Percentiles rank a stretch among this genome's conserved stretches.
These are phyloP conservation scores for Climacteris rufus DNA, from an alignment of 2,113 vertebrate genomes.

Conservation along the genomic window DNA sequence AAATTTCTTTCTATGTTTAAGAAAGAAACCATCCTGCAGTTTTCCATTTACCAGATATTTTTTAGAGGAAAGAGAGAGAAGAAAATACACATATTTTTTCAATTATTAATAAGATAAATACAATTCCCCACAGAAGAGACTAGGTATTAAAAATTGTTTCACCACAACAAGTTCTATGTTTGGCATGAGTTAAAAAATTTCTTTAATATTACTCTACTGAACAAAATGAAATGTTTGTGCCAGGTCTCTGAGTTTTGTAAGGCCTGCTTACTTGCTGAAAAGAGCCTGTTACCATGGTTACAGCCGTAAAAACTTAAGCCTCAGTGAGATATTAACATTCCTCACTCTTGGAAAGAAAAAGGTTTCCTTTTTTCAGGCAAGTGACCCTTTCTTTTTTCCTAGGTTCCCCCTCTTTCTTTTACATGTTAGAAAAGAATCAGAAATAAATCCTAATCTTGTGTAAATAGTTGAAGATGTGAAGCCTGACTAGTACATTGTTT, in stretches of 20 bases:
- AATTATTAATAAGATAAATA: neutral
- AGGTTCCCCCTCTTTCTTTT: slow-evolving; percentile 44
- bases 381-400: slow-evolving; percentile 52
- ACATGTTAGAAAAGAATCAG: slow-evolving; percentile 54
- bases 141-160: slow-evolving; percentile 29
- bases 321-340: slow-evolving; percentile 87
- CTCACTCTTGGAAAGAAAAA: slow-evolving; percentile 71
- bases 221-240: slow-evolving; percentile 71
- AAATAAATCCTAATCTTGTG: slow-evolving; percentile 67
- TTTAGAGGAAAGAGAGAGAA: neutral
- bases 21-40: neutral
- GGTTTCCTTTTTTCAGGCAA: slow-evolving; percentile 65
- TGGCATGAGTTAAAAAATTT: slow-evolving; percentile 52
- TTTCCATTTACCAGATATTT: neutral
- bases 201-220: slow-evolving; percentile 65
- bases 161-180: slow-evolving; percentile 49
- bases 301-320: slow-evolving; percentile 82
- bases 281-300: slow-evolving; percentile 81
- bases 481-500: slow-evolving; percentile 50
- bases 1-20: neutral
- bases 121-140: neutral
- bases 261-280: slow-evolving; percentile 78
- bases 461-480: slow-evolving; percentile 64
- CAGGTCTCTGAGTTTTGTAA: slow-evolving; percentile 63
- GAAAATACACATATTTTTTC: neutral